Evolutionary conservation across 2,113 vertebrate species (phyloP).

Genomic region (Odontesthes bonariensis): DNA sequence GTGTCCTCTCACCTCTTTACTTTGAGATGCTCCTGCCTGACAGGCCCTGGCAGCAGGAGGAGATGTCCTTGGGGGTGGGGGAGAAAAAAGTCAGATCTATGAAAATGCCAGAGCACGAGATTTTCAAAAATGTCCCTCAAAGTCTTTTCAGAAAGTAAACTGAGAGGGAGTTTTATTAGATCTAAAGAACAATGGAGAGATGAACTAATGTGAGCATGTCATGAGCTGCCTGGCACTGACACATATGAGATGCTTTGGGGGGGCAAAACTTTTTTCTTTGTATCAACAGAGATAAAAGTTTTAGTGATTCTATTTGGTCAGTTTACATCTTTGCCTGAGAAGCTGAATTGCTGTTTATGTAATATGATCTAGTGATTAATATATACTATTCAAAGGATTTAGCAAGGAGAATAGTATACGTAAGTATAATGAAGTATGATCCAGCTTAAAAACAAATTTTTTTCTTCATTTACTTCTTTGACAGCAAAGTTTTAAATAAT

Average conservation of each 20-base stretch:
- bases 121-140: conserved; percentile 81
- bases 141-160: conserved; percentile 81
- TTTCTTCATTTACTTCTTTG: conserved; percentile 8
- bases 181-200: conserved; percentile 31
- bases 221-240: conserved; percentile 77
- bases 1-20: conserved; percentile 93
- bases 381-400: conserved; percentile 36
- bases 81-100: conserved; percentile 82
- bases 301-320: conserved; percentile 74
- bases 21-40: conserved; percentile 90
- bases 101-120: conserved; percentile 85
- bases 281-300: conserved; percentile 84
- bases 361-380: conserved; percentile 28
- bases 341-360: conserved; percentile 29
- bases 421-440: conserved; percentile 3
- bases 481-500: neutral
- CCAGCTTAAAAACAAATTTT: conserved; percentile 16
- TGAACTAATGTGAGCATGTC: conserved; percentile 28
- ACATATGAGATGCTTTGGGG: conserved; percentile 80
- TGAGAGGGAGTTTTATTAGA: conserved; percentile 59
- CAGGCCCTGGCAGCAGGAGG: conserved; percentile 92
- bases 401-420: conserved; percentile 7
- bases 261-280: conserved; percentile 85
- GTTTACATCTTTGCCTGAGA: conserved; percentile 23
- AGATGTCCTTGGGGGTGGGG: conserved; percentile 93